These are phyloP conservation scores for Melitaea athalia DNA, from an alignment of 2,888 invertebrate genomes.

Conservation along the genomic window DNA sequence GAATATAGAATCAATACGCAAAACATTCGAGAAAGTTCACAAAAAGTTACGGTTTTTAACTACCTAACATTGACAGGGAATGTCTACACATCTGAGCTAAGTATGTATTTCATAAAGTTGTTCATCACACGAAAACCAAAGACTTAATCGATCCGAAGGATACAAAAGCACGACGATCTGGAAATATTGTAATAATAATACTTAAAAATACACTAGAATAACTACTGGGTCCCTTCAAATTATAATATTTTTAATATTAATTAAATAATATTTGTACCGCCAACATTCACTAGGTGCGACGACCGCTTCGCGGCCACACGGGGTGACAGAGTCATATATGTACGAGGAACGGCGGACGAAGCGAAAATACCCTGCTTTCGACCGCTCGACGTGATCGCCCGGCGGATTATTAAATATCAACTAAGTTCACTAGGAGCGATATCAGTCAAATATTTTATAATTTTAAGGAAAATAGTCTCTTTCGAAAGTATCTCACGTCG, in stretches of 20 bases:
- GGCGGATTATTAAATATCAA: slow-evolving; percentile 48
- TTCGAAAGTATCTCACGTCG: slow-evolving; percentile 15
- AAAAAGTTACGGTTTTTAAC: background rate
- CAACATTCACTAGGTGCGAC: slow-evolving; percentile 75
- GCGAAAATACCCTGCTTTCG: slow-evolving; percentile 57
- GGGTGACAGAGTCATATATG: slow-evolving; percentile 38
- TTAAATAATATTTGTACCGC: slow-evolving; percentile 69
- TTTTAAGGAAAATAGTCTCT: slow-evolving; percentile 42
- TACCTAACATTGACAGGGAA: slow-evolving; percentile 53
- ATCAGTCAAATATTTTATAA: slow-evolving; percentile 63
- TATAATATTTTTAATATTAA: slow-evolving; percentile 54
- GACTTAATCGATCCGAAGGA: slow-evolving; percentile 42
- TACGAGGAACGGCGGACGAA: slow-evolving; percentile 46
- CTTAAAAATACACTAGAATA: slow-evolving; percentile 71
- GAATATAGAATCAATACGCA: slow-evolving; percentile 27
- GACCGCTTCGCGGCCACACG: slow-evolving; percentile 52
- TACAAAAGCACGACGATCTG: slow-evolving; percentile 70
- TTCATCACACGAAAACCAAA: slow-evolving; percentile 28
- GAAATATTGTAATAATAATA: slow-evolving; percentile 77
- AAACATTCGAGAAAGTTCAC: slow-evolving; percentile 11
- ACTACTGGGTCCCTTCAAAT: slow-evolving; percentile 77
- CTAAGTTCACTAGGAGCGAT: slow-evolving; percentile 49
- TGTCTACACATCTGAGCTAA: slow-evolving; percentile 51
- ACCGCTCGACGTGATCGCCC: slow-evolving; percentile 56
- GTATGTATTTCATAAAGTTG: background rate